A percentile compares a stretch with the other conserved stretches of the same genome.
These are phyloP conservation scores for Neomorphus geoffroyi DNA, from an alignment of 2,797 vertebrate species.

Conservation along the genomic window DNA sequence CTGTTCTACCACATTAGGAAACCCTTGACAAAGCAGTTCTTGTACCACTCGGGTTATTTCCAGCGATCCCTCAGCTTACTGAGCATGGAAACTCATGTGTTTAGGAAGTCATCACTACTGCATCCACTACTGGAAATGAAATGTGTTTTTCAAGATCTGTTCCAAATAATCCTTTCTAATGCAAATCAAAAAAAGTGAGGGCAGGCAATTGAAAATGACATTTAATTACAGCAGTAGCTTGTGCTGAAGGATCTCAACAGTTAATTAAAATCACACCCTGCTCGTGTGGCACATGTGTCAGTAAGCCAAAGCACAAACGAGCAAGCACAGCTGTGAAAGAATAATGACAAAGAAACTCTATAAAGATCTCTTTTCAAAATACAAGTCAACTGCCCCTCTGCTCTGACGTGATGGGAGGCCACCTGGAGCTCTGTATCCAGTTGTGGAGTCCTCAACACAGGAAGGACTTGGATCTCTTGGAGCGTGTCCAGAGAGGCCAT, in stretches of 20 bases:
- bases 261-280: background rate
- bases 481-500: too few relatives aligned
- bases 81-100: background rate
- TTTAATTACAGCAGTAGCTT: background rate
- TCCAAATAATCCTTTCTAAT: background rate
- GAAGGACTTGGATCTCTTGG: too few relatives aligned
- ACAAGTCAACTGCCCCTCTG: too few relatives aligned
- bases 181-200: background rate
- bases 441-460: too few relatives aligned
- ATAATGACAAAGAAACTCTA: background rate
- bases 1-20: fast-evolving
- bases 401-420: too few relatives aligned
- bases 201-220: background rate
- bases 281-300: fast-evolving
- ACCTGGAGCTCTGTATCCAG: too few relatives aligned
- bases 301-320: background rate
- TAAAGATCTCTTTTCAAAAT: background rate
- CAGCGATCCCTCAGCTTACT: background rate
- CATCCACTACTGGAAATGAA: background rate
- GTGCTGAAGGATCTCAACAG: background rate
- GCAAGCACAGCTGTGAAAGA: background rate
- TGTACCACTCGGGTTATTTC: too few relatives aligned
- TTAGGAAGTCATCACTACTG: background rate
- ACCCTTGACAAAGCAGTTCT: background rate
- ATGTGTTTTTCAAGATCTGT: too few relatives aligned